Conservation (phyloP, 1,140 invertebrate species). For the Calephelis virginiensis region DNA sequence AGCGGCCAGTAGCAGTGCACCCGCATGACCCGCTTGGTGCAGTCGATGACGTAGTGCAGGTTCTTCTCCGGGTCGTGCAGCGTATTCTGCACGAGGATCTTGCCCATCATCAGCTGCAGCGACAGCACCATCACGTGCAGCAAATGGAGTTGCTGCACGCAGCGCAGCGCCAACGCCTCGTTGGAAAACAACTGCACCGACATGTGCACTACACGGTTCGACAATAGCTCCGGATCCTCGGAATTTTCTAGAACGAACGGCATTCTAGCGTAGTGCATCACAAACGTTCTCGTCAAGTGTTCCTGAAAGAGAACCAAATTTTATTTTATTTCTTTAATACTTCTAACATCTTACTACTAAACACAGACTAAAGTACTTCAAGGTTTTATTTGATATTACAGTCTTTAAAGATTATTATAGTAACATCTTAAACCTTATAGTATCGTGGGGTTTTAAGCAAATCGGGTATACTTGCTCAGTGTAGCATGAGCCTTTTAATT, state of each 20-base stretch:
- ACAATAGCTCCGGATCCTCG: conserved; percentile 92
- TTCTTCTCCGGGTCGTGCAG: conserved; percentile 90
- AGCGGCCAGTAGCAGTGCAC: conserved; percentile 99
- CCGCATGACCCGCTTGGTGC: conserved; percentile 94
- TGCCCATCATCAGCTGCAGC: conserved; percentile 95
- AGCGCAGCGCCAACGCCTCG: conserved; percentile 91
- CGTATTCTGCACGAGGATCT: conserved; percentile 92
- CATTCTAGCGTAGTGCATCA: conserved; percentile 96
- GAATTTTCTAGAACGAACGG: conserved; percentile 93
- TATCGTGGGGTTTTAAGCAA: too few relatives aligned
- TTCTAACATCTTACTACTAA: not conserved
- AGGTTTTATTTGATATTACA: not conserved
- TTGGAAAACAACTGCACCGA: conserved; percentile 97
- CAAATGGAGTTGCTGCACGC: conserved; percentile 93
- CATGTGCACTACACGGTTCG: conserved; percentile 97
- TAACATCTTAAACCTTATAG: too few relatives aligned
- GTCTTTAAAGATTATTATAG: too few relatives aligned
- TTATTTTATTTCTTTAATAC: too few relatives aligned
- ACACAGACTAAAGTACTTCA: not conserved
- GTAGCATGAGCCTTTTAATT: too few relatives aligned
- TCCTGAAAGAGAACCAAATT: conserved; percentile 79
- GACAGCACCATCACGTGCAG: conserved; percentile 97
- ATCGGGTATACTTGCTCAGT: too few relatives aligned
- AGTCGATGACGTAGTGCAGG: conserved; percentile 95
- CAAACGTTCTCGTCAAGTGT: conserved; percentile 95